A percentile compares a stretch with the other conserved stretches of the same genome.
These are phyloP conservation scores for Whitmania pigra DNA, from an alignment of 1,140 invertebrate genomes.

Conservation along the genomic window DNA sequence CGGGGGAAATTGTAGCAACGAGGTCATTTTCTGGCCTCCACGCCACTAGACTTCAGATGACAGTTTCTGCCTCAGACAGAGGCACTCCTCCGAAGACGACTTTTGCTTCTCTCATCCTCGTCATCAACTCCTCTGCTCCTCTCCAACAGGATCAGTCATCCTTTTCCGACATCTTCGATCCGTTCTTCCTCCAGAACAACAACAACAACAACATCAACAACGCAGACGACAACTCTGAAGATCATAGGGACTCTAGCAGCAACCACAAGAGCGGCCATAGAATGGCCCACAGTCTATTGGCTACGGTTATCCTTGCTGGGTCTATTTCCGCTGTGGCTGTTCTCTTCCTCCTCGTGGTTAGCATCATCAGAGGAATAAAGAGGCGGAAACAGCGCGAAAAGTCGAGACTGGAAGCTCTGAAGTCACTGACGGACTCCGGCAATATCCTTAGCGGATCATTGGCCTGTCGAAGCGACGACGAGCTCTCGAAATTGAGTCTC, in stretches of 20 bases:
- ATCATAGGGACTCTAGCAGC: not conserved
- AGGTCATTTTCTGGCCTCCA: not conserved
- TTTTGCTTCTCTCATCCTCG: not conserved
- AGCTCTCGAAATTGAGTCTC: too few relatives aligned
- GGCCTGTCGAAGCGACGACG: too few relatives aligned
- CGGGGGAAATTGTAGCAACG: not conserved
- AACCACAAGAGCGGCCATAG: not conserved
- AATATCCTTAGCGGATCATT: too few relatives aligned
- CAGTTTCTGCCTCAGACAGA: not conserved
- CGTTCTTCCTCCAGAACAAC: not conserved
- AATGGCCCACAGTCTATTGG: slow-evolving; percentile 8
- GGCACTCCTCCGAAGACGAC: not conserved
- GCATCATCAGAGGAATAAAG: not conserved
- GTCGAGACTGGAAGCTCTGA: too few relatives aligned
- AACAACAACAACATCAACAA: not conserved
- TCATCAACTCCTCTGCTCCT: not conserved
- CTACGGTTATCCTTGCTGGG: not conserved
- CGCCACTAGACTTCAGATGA: not conserved
- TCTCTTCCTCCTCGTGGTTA: not conserved
- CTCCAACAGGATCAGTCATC: not conserved
- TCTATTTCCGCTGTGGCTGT: not conserved
- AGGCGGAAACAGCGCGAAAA: not conserved
- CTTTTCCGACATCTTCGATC: not conserved
- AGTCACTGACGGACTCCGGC: too few relatives aligned
- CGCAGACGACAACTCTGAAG: not conserved